phyloP scores from a whole-genome alignment of 2,797 vertebrate species.

The Hyperoplus immaculatus region DNA sequence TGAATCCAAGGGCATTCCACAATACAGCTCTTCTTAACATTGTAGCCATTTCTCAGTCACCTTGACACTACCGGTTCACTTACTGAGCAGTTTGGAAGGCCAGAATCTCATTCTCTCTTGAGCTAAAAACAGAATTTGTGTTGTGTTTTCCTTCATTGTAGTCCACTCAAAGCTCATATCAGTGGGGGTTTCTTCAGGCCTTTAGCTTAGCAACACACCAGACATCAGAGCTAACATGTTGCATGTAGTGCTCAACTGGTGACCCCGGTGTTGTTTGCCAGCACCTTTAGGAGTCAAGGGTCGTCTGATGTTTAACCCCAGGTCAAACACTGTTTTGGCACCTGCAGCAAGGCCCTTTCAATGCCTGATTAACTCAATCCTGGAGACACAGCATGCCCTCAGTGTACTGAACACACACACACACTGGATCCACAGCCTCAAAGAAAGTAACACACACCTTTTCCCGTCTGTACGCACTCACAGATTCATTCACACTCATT shows the following conservation, averaged over 20 bases:
- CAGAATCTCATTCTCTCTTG: conserved; percentile 58
- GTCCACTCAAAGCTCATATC: conserved; percentile 21
- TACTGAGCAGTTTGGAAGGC: conserved; percentile 48
- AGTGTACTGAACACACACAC: conserved; percentile 20
- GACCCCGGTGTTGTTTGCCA: conserved; percentile 57
- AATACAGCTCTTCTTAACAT: conserved; percentile 46
- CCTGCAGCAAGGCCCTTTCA: conserved; percentile 76
- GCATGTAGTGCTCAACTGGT: conserved; percentile 43
- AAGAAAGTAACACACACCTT: conserved; percentile 44
- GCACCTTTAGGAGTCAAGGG: conserved; percentile 51
- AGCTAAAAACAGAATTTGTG: conserved; percentile 50
- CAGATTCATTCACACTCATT: conserved; percentile 67
- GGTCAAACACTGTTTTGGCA: conserved; percentile 76
- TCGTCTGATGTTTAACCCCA: conserved; percentile 65
- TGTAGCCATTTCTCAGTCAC: conserved; percentile 58
- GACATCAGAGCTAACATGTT: conserved; percentile 38
- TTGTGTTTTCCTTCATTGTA: conserved; percentile 31
- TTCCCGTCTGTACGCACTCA: conserved; percentile 54
- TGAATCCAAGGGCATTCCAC: conserved; percentile 62
- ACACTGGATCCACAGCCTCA: conserved; percentile 31
- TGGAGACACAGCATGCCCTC: conserved; percentile 58
- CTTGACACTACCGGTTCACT: conserved; percentile 61
- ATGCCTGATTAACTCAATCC: conserved; percentile 71
- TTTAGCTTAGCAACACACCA: conserved; percentile 12
- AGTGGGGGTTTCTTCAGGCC: conserved; percentile 21